phyloP scores from a whole-genome alignment of 2,888 invertebrate genomes.

The Carabus problematicus region DNA sequence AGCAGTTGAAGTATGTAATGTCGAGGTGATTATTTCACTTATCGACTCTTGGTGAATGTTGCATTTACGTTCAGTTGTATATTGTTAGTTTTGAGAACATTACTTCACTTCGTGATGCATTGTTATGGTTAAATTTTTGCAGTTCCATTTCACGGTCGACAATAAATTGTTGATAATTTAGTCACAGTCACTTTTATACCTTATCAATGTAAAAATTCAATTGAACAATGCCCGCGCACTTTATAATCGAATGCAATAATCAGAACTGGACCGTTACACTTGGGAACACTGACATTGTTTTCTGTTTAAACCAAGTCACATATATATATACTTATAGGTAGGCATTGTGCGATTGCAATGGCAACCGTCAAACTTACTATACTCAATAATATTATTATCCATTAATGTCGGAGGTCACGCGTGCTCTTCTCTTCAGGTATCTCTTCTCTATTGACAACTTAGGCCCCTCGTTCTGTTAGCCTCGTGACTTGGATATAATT shows the following conservation, averaged over 20 bases:
- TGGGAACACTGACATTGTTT: no score
- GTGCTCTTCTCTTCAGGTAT: constrained; percentile 1
- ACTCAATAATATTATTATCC: no score
- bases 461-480: not conserved
- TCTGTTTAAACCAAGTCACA: no score
- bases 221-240: constrained; percentile 5
- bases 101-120: not conserved
- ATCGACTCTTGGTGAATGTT: no score
- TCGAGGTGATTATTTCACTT: no score
- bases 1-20: no score
- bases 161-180: constrained; percentile 21
- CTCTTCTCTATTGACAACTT: constrained; percentile 8
- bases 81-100: constrained; percentile 9
- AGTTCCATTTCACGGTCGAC: constrained; percentile 14
- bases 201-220: constrained; percentile 14
- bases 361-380: no score
- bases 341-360: no score
- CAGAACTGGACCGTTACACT: no score
- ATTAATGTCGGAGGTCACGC: not conserved
- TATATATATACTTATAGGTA: no score
- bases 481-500: constrained; percentile 28
- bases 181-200: constrained; percentile 5
- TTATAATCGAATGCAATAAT: not conserved
- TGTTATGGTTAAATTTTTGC: not conserved
- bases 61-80: no score